Base-by-base conservation (phyloP, 2,113 vertebrate genomes). In the Oenanthe melanoleuca region DNA sequence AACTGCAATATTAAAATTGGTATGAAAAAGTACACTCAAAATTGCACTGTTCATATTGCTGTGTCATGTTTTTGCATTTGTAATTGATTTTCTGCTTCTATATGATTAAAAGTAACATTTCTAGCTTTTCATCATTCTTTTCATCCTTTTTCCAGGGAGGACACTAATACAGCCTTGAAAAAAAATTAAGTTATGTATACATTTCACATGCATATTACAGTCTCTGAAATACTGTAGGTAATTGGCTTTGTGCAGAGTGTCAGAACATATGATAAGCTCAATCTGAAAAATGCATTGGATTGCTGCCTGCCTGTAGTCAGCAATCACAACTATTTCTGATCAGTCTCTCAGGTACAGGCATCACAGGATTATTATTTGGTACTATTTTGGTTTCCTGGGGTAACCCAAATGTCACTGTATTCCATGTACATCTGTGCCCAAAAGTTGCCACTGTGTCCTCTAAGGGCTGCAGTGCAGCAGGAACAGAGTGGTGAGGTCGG, bases 401-500 rank as follows among this genome's bases (percentile, higher is more conserved):
- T 45, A 69, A 45, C 28, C 7, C 45, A 33, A 45, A 60, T 28
- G 33, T 77, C 9, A 15, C 10, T 37, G 14, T 28, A 33, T 60
- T 60, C 37, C 9, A 15, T 10, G 28, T 10, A 33, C 1, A 19
- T 31, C 14, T 69, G 12, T 53, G 40, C 55, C 38, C 18, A 5
- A 69, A 44, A 37, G 31, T 52, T 26, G 11, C 12, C 28, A 5
- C 55, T 12, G 18, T 38, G 55, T 45, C 33, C 38, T 69, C 52
- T 11, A 60, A 23, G 84, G 60, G 12, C 18, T 15, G 22, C 18
- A 28, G 11, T 26, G 37, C n/a, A 60, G n/a, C 33, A 38, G 45
- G 45, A 53, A 28, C 6, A 53, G 33, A 52, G 60, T 24, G 28
- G 22, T 0, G 1, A 44, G 7, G 22, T 37, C 1, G 0, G 26